Evolutionary conservation across 2,888 invertebrate genomes (phyloP), one percentile per base, ranked within the genome.

Genomic region (Epirrhoe tristata): DNA sequence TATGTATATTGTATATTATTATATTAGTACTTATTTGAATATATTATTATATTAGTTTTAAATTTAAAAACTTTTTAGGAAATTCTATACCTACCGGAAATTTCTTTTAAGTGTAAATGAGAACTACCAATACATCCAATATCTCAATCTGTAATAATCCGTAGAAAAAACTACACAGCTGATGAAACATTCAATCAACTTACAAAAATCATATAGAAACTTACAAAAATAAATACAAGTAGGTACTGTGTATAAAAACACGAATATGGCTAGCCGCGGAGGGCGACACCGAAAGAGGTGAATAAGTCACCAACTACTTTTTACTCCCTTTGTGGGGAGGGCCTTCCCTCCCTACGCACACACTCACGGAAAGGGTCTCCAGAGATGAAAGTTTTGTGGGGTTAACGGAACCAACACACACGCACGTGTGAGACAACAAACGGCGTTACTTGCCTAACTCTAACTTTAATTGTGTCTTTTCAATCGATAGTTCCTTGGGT

Each of bases 271-370:
- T 81, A 81, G 82, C 81, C 75, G 81, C 82, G 83, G 85, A 89
- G 93, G 91, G 92, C 88, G 91, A 92, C 92, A 89, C 83, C 87
- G 93, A 93, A 93, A 93, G 93, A 93, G 93, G 93, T 93, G 93
- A 93, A 89, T 89, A 89, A 93, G 92, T 93, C 91, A 88, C 89
- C 89, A 90, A 90, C 88, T 90, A 91, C 85, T 93, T 91, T 90
- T 92, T 89, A 91, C 93, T 93, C 93, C 93, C 93, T 90, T 88
- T 83, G 81, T 74, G 79, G 90, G 92, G 89, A 84, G 89, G 86
- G 84, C 73, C 73, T 46, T 79, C 66, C 72, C 70, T 66, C 75
- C 82, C 81, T 78, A 79, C 82, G 81, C 48, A 43, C 39, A 10
- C 78, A 74, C 80, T 70, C 81, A 72, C 74, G 64, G 72, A 59